Percentiles rank a stretch among this genome's conserved stretches.
These are phyloP conservation scores for Colaptes auratus DNA, from an alignment of 2,113 vertebrate genomes.

Conservation along the genomic window DNA sequence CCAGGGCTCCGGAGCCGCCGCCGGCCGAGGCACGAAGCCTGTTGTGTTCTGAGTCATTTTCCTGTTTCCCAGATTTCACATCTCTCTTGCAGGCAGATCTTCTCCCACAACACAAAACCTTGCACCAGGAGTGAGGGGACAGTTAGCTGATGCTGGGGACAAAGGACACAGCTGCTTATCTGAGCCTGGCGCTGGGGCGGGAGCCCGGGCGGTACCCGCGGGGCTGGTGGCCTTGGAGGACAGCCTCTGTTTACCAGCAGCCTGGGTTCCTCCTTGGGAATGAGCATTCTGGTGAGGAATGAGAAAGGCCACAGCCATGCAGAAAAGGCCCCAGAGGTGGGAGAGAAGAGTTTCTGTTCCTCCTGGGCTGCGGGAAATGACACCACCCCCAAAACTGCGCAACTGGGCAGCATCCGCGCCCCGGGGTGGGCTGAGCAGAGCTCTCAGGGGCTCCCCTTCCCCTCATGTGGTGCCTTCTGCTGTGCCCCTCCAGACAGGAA, in stretches of 20 bases:
- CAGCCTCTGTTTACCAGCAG: not conserved
- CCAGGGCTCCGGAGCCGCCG: not conserved
- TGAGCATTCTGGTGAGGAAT: rapidly evolving
- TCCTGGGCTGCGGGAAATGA: not conserved
- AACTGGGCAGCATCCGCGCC: not conserved
- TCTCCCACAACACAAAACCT: not conserved
- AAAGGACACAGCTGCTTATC: not conserved
- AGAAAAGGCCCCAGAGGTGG: rapidly evolving
- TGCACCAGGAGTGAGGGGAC: rapidly evolving
- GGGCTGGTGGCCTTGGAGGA: not conserved
- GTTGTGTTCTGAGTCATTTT: not conserved
- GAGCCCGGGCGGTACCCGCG: rapidly evolving
- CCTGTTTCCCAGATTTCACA: not conserved
- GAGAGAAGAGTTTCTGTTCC: not conserved
- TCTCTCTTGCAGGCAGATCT: not conserved
- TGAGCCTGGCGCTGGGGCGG: rapidly evolving
- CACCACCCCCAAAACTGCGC: not conserved
- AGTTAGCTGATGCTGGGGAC: not conserved
- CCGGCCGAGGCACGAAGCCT: rapidly evolving
- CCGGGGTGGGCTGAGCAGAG: not conserved
- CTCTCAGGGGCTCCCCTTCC: not conserved
- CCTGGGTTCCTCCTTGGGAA: not conserved
- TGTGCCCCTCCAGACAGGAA: not conserved
- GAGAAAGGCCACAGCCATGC: rapidly evolving
- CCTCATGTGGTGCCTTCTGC: not conserved